phyloP scores from a whole-genome alignment of 2,797 vertebrate genomes.

The Alfaro cultratus region DNA sequence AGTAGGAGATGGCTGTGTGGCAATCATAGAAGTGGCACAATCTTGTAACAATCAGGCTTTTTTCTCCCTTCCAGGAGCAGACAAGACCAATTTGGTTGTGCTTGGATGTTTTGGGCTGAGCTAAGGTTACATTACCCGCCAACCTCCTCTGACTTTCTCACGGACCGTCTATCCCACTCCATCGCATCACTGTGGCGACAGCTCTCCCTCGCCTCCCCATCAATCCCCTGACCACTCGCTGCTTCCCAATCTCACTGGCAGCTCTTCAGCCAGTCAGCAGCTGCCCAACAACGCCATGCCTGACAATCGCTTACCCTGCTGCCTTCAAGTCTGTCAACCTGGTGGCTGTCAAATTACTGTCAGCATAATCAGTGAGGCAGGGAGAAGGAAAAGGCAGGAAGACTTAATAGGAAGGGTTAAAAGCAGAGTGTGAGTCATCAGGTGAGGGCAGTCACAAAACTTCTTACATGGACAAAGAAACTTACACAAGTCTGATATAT shows the following conservation, averaged over 20 bases:
- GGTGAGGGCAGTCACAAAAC: constrained; percentile 34
- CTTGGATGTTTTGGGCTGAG: constrained; percentile 50
- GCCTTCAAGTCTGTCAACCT: constrained; percentile 78
- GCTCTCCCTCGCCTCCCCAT: constrained; percentile 66
- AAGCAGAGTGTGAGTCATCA: constrained; percentile 54
- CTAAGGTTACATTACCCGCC: constrained; percentile 44
- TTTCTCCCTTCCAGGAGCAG: constrained; percentile 38
- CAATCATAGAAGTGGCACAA: constrained; percentile 65
- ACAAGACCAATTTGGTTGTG: constrained; percentile 50
- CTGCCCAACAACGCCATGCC: constrained; percentile 75
- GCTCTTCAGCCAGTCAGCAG: constrained; percentile 77
- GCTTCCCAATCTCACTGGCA: constrained; percentile 69
- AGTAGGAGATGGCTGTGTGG: constrained; percentile 49
- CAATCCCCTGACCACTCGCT: constrained; percentile 73
- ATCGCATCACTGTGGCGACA: constrained; percentile 69
- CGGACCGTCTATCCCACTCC: constrained; percentile 68
- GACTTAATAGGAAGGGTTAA: constrained; percentile 46
- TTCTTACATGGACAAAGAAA: constrained; percentile 12
- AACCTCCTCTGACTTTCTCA: constrained; percentile 59
- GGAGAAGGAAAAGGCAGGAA: constrained; percentile 12
- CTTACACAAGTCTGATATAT: constrained; percentile 43
- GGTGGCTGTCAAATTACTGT: constrained; percentile 82
- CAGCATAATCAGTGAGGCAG: constrained; percentile 64
- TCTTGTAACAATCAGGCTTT: constrained; percentile 42
- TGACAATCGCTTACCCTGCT: constrained; percentile 81